Base-by-base conservation (phyloP, 2,888 invertebrate genomes). In the Drosophila cyrtoloma region DNA sequence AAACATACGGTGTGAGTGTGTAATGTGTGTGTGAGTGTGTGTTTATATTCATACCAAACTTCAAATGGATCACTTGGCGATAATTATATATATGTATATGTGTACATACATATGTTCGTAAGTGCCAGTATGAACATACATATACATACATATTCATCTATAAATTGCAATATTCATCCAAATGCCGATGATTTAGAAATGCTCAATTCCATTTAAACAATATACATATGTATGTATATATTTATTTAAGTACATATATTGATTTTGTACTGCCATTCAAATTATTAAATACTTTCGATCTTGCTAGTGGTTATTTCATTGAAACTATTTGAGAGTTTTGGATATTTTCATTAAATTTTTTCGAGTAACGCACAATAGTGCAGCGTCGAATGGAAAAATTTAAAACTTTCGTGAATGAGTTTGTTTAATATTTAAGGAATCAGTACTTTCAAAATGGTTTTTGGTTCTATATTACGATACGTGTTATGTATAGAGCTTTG, bases 1-100 rank as follows among this genome's bases (percentile, higher is more conserved):
- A 81, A 78, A 78, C 78, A 78, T 82, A 78, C 82, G 77, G 82
- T 81, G 77, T 81, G 62, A 22, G 71, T 79, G 59, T 72, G 44
- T 56, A n/a, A 30, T 61, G 35, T 59, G 28, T 52, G 77, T 55
- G 28, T 57, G 26, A 33, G 42, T 57, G 32, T 55, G 58, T 67
- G 33, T 56, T 32, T 71, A 30, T 53, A 56, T 63, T 71, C 51
- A 53, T 62, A 65, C 56, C 81, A 81, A 77, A 82, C 78, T 78
- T 82, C 82, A 82, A 22, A 10, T 47, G 47, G 47, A 47, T 26
- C 26, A 47, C 28, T 61, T n/a, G 26, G 28, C 32, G 47, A 52
- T 47, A 53, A 39, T 28, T 39, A 16, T 35, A 35, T 35, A 33
- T 60, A 50, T 19, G 22, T 32, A 14, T 35, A n/a, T 56, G 26